Evolutionary conservation across 2,113 vertebrate species (phyloP), one percentile per base, ranked within the genome.

Genomic region (Promerops cafer): DNA sequence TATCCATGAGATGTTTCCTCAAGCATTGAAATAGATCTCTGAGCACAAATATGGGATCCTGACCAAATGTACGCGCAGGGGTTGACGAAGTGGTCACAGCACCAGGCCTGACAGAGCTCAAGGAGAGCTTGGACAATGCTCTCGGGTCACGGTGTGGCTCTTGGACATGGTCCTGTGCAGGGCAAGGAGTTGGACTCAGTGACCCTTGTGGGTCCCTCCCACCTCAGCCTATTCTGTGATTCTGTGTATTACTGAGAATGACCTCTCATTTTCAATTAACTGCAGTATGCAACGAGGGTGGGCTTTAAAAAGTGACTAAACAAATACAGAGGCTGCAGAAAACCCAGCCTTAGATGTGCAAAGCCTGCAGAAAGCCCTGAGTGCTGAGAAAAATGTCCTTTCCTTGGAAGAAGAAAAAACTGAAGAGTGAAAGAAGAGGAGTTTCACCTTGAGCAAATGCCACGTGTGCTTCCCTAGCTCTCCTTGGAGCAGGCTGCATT

Each of bases 401-500:
- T 91, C 60, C 57, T 69, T 13, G 13, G 40, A 81, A 88, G 45
- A 69, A 49, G 21, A 10, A 91, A 71, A 75, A 60, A 60, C 56
- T 13, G 8, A 89, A 35, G 64, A 81, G 44, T 22, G 60, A 60
- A 88, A 61, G 76, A 65, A 53, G 89, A 79, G 86, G 69, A 22
- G 53, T 52, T 94, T 94, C 61, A 82, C 89, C 89, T 81, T 75
- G 49, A 92, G 88, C 44, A 60, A 49, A 54, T 7, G 26, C 72
- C 78, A 69, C 2, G 0, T 35, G 66, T 78, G 79, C 47, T 81
- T 68, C 28, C 54, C 44, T 0, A 8, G 70, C 66, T 77, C 44
- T 72, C 47, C 79, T 83, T 3, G 0, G 83, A 72, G 76, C 64
- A 71, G 52, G 50, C 65, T 54, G 11, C 30, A 1, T 4, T 22